These are phyloP conservation scores for Percopsis transmontana DNA, from an alignment of 2,113 vertebrate species.

Conservation along the genomic window DNA sequence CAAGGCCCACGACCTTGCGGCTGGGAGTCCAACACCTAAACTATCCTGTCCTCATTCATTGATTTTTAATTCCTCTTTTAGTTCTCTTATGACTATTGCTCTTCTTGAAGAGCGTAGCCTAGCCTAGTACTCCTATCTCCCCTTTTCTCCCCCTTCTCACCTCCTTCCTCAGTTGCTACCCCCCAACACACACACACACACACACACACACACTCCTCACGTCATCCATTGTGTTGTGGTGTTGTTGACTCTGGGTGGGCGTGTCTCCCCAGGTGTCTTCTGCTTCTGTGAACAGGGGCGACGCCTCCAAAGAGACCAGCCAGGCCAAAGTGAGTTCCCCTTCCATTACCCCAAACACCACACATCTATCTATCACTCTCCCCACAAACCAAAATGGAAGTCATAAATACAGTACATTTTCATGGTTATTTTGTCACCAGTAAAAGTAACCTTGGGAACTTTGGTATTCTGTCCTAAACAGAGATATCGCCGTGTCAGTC, in stretches of 20 bases:
- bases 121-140: neutral
- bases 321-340: conserved; percentile 73
- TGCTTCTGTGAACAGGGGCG: conserved; percentile 67
- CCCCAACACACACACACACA: neutral
- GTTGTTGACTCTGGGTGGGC: conserved; percentile 57
- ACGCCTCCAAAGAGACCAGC: conserved; percentile 62
- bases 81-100: conserved; percentile 11
- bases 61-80: conserved; percentile 21
- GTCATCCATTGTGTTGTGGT: conserved; percentile 11
- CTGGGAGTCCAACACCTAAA: no score
- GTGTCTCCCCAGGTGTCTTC: conserved; percentile 75
- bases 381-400: neutral
- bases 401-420: neutral
- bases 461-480: no score
- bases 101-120: neutral
- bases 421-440: no score
- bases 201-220: conserved; percentile 1
- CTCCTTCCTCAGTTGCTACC: neutral
- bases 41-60: no score
- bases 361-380: conserved; percentile 74
- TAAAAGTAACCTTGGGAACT: no score
- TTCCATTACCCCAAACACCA: conserved; percentile 37
- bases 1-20: no score
- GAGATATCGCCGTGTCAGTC: no score
- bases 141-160: neutral